phyloP scores from a whole-genome alignment of 2,113 vertebrate species.

The Stegastes partitus region DNA sequence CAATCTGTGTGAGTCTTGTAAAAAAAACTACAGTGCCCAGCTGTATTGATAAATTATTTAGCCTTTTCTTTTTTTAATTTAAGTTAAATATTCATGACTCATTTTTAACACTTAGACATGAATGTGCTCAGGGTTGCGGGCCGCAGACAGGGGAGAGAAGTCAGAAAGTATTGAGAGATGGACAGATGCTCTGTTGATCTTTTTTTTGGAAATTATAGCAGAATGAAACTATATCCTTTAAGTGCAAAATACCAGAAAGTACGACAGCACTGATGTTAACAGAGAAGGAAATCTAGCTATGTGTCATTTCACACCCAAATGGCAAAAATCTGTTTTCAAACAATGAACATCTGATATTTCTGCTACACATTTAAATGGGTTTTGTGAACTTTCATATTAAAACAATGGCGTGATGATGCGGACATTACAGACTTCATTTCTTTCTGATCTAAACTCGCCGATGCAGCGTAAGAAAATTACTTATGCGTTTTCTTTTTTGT shows the following conservation, averaged over 20 bases:
- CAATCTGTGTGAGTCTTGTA: neutral
- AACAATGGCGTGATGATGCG: conserved; percentile 1
- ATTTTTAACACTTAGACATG: neutral
- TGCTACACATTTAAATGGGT: neutral
- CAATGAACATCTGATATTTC: neutral
- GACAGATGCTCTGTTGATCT: neutral
- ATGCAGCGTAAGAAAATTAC: conserved; percentile 6
- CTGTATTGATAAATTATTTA: too few relatives aligned
- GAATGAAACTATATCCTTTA: neutral
- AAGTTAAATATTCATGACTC: neutral
- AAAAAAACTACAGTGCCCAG: too few relatives aligned
- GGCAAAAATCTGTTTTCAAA: too few relatives aligned
- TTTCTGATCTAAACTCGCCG: conserved; percentile 4
- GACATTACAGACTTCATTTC: conserved; percentile 8
- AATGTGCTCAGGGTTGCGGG: neutral
- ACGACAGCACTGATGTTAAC: too few relatives aligned
- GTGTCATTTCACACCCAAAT: too few relatives aligned
- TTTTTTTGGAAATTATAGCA: neutral
- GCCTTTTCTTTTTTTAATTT: too few relatives aligned
- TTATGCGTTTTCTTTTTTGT: neutral
- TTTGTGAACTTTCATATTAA: conserved; percentile 24
- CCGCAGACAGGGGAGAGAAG: neutral
- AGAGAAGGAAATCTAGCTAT: too few relatives aligned
- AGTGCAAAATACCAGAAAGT: conserved; percentile 1
- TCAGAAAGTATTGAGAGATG: neutral